These are phyloP conservation scores for Acrocephalus arundinaceus DNA, from an alignment of 2,113 vertebrate species.

Conservation along the genomic window DNA sequence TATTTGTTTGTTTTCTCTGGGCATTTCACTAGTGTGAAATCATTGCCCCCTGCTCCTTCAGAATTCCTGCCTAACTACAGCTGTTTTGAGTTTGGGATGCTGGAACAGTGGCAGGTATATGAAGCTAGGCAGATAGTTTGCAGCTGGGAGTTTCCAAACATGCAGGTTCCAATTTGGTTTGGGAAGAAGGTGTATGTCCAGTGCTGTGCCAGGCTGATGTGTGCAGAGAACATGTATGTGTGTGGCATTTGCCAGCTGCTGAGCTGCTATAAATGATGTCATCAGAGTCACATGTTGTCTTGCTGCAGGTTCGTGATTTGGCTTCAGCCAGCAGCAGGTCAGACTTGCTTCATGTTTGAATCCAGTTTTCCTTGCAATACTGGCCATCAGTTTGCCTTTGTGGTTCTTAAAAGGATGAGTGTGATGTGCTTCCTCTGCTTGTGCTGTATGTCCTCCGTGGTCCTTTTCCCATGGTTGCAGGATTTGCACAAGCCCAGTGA, in stretches of 20 bases:
- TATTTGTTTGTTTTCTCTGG: not conserved
- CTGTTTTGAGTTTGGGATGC: not conserved
- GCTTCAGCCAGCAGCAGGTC: not conserved
- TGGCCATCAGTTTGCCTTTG: not conserved
- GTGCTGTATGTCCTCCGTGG: rapidly evolving
- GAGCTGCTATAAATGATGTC: rapidly evolving
- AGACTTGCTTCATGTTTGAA: not conserved
- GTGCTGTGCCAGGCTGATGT: not conserved
- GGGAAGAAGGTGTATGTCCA: not conserved
- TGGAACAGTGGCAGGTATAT: rapidly evolving
- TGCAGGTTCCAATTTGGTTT: not conserved
- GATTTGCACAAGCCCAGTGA: not conserved
- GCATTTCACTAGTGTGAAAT: not conserved
- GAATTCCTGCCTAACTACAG: not conserved
- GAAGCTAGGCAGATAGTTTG: not conserved
- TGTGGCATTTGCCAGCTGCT: not conserved
- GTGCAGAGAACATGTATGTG: rapidly evolving
- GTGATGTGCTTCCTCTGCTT: not conserved
- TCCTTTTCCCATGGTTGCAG: not conserved
- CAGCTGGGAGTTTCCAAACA: not conserved
- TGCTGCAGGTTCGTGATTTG: not conserved
- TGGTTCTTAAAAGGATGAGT: not conserved
- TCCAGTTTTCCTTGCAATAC: not conserved
- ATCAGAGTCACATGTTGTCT: not conserved
- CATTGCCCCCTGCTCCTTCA: not conserved